A percentile compares a stretch with the other conserved stretches of the same genome.
phyloP scores from a whole-genome alignment of 1,140 invertebrate genomes.

The Scaptomyza graminum region DNA sequence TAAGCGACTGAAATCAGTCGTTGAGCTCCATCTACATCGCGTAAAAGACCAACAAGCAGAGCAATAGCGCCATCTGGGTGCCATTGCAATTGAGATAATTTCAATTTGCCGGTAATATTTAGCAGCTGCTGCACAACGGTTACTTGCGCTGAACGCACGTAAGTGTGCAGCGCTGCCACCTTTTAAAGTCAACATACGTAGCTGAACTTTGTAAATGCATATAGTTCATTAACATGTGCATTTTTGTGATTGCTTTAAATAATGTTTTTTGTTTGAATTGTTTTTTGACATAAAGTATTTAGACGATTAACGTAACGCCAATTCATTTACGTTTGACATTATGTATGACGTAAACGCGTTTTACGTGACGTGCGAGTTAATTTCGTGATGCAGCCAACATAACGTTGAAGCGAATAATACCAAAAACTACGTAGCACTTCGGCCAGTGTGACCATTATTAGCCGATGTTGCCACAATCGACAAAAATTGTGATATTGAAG shows the following conservation, averaged over 20 bases:
- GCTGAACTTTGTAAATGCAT: background rate
- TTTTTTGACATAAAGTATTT: background rate
- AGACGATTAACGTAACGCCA: background rate
- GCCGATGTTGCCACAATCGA: constrained; percentile 68
- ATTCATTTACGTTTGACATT: background rate
- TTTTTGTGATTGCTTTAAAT: background rate
- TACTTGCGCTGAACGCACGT: constrained; percentile 4
- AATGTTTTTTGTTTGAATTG: background rate
- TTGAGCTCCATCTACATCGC: background rate
- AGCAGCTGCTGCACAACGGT: constrained; percentile 4
- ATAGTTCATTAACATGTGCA: background rate
- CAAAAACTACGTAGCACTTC: constrained; percentile 16
- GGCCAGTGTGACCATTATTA: constrained; percentile 58
- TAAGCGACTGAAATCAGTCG: background rate
- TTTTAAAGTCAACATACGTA: constrained; percentile 1
- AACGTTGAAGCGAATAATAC: constrained; percentile 22
- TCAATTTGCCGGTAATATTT: background rate
- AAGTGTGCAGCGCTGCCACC: constrained; percentile 29
- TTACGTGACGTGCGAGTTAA: constrained; percentile 21
- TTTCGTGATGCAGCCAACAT: constrained; percentile 31
- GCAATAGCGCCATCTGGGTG: background rate
- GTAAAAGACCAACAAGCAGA: background rate
- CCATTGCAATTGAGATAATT: background rate
- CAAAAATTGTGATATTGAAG: constrained; percentile 52
- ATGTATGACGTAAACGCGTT: constrained; percentile 14